Base-by-base conservation (phyloP, 2,797 vertebrate species). In the Cirrhinus molitorella region DNA sequence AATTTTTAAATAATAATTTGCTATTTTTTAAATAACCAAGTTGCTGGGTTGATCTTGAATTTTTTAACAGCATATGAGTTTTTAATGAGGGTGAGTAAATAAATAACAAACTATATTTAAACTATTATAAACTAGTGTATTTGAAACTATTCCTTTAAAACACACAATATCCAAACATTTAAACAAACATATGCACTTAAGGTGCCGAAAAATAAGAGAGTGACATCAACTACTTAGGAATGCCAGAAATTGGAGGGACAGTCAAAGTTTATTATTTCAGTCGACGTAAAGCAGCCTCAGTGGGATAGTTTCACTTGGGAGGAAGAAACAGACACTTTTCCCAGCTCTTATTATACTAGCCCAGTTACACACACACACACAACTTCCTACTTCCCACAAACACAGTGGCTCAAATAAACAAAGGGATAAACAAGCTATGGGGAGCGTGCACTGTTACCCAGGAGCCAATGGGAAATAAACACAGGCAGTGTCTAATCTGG, bases 211-310 rank as follows among this genome's bases (percentile, higher is more conserved):
- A 80, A 37, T 83, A 84, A 88, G 75, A 31, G 47, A 49, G 86
- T 93, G 92, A 94, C 93, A 93, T 94, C 91, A 93, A 87, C 88
- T 88, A 23, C 88, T 89, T 75, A 88, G 92, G 92, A 94, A 94
- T 94, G 92, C 88, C 76, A 73, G 80, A 87, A 89, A 89, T 91
- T 14, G 89, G 88, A 87, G 80, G 9, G 85, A 90, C 83, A 34
- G 87, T 90, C 91, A 91, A 91, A 81, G 91, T 94, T 95, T 94
- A 93, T 94, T 94, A 90, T 94, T 93, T 82, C 87, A 91, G 90
- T 88, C 88, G 25, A 74, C 55, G 84, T 91, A 91, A 93, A 91
- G 89, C 80, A 90, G 91, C 91, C 94, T 92, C 94, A 55, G 59
- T 51, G 94, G 94, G 91, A 94, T 89, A 86, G 85, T 94, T 95